phyloP scores from a whole-genome alignment of 2,113 vertebrate species.

The Carettochelys insculpta region DNA sequence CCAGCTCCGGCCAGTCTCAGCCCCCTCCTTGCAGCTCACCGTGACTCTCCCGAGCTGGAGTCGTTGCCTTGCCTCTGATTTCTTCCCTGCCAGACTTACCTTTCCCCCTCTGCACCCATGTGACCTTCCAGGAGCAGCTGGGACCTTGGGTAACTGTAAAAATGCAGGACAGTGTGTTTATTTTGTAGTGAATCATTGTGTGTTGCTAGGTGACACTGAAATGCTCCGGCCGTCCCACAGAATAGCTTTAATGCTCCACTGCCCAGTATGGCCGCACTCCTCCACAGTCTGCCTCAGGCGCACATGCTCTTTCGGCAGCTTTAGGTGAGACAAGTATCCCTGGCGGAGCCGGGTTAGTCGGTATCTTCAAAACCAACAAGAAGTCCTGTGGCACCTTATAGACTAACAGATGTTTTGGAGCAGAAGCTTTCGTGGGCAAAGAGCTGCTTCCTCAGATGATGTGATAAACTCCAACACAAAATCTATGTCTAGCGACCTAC shows the following conservation, averaged over 20 bases:
- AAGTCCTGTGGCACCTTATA: too few species aligned
- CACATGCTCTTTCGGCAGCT: too few species aligned
- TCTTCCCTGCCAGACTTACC: background rate
- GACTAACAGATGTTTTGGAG: too few species aligned
- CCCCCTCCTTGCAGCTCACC: background rate
- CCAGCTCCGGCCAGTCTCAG: background rate
- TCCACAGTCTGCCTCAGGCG: too few species aligned
- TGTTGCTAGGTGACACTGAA: slow-evolving; percentile 53
- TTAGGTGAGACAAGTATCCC: too few species aligned
- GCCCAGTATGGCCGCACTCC: too few species aligned
- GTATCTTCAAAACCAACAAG: too few species aligned
- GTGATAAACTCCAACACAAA: background rate
- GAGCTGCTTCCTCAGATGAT: too few species aligned
- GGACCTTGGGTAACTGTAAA: background rate
- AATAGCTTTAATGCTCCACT: slow-evolving; percentile 37
- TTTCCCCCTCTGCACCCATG: background rate
- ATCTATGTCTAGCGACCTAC: background rate
- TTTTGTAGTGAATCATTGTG: background rate
- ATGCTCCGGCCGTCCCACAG: background rate
- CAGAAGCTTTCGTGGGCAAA: too few species aligned
- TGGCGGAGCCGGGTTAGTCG: too few species aligned
- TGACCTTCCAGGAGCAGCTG: background rate
- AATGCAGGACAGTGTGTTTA: background rate
- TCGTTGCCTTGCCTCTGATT: background rate
- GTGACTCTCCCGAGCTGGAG: background rate